Evolutionary conservation across 2,113 vertebrate genomes (phyloP), one percentile per base, ranked within the genome.

Genomic region (Atlantisia rogersi): DNA sequence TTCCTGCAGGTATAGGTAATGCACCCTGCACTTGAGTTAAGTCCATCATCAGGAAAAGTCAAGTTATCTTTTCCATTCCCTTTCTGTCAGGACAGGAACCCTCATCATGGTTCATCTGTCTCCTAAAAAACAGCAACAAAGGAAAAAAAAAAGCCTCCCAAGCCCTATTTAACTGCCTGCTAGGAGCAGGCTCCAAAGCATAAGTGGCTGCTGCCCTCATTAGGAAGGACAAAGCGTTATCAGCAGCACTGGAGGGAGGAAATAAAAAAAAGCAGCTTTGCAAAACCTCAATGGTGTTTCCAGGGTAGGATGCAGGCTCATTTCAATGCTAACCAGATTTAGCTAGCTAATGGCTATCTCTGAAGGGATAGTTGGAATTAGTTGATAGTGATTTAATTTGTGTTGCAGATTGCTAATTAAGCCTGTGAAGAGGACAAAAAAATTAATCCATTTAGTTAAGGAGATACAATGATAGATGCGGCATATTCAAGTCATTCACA

Each of bases 321-420:
- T 96, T 95, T 95, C 93, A 88, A 93, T 96, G 92, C 90, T 97
- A 97, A 97, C 93, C 95, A 91, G 92, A 96, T 15, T 35, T 83
- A 90, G 46, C 68, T 86, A 11, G 93, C 95, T 97, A 46, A 96
- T 86, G 93, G 94, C 88, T 82, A 90, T 93, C 95, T 96, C 96
- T 95, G 84, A 97, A 97, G 88, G 92, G 91, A 91, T 75, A 88
- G 90, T 92, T 96, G 90, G 90, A 95, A 96, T 96, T 84, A 92
- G 79, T 92, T 96, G 95, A 96, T 94, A 94, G 96, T 80, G 93
- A 97, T 97, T 97, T 96, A 97, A 97, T 97, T 97, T 95, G 93
- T 91, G 88, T 69, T 93, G 84, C 95, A 97, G 96, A 95, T 95
- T 95, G 95, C 95, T 96, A 97, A 97, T 97, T 97, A 97, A 94